Evolutionary conservation across 1,140 invertebrate genomes (phyloP).

Genomic region (Ganaspis sp.): DNA sequence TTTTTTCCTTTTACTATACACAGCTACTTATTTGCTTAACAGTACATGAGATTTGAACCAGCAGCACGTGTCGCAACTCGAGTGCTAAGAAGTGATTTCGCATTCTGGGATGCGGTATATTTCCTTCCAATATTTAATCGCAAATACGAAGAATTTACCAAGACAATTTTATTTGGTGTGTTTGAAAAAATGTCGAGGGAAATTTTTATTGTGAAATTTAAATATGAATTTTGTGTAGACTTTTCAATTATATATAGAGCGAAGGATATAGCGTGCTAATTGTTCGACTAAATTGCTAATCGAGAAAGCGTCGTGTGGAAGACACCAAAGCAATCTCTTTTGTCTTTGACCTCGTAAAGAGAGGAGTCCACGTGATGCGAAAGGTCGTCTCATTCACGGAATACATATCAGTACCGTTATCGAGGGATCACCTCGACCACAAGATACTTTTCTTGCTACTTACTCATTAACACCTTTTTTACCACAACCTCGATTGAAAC

Average conservation of each 20-base stretch:
- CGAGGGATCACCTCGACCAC: background rate
- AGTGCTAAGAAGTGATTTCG: constrained; percentile 3
- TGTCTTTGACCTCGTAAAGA: constrained; percentile 25
- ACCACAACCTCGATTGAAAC: too few species aligned
- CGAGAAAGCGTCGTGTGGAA: background rate
- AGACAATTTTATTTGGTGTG: too few species aligned
- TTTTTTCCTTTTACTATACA: background rate
- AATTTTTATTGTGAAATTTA: too few species aligned
- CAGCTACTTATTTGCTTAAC: background rate
- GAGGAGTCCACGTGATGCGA: background rate
- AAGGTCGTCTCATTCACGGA: constrained; percentile 2
- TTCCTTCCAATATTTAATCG: background rate
- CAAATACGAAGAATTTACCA: background rate
- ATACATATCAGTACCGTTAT: constrained; percentile 11
- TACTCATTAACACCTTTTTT: background rate
- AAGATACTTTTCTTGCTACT: background rate
- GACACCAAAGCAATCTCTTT: background rate
- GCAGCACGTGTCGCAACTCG: background rate
- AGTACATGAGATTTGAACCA: background rate
- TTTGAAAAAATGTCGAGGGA: too few species aligned
- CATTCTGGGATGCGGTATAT: background rate
- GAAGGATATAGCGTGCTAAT: background rate
- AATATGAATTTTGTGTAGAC: too few species aligned
- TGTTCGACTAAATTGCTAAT: constrained; percentile 5
- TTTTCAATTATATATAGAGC: too few species aligned